Evolutionary conservation across 2,113 vertebrate species (phyloP).

Genomic region (Lamprotornis superbus): DNA sequence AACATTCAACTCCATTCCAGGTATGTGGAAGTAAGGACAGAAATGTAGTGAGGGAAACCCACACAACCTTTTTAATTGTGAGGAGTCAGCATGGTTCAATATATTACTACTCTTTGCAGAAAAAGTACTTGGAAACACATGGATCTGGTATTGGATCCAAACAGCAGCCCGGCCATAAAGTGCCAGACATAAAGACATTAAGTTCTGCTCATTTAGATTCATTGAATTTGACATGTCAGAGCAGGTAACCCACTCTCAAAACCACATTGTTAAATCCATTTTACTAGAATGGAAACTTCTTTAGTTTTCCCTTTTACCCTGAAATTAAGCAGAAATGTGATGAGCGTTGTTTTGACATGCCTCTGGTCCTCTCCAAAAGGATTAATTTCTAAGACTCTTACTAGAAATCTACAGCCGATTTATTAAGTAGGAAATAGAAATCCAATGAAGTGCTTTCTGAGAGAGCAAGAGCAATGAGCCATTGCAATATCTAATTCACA

Average conservation of each 20-base stretch:
- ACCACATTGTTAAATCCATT: background rate
- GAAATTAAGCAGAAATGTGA: background rate
- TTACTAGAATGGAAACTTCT: background rate
- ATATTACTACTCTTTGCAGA: background rate
- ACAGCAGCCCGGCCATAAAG: background rate
- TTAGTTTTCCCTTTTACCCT: background rate
- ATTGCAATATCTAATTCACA: background rate
- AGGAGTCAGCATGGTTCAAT: background rate
- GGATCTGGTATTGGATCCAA: background rate
- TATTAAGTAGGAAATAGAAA: background rate
- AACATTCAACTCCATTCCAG: background rate
- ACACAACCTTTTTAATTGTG: fast-evolving
- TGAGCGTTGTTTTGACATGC: background rate
- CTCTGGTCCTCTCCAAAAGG: background rate
- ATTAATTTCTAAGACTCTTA: background rate
- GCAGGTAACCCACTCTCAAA: background rate
- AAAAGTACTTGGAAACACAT: background rate
- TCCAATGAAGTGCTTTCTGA: background rate
- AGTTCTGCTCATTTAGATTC: background rate
- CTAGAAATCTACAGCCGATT: background rate
- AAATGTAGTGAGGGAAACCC: background rate
- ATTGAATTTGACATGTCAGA: background rate
- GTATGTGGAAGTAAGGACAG: background rate
- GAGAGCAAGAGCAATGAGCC: slow-evolving; percentile 12
- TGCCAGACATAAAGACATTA: background rate